phyloP scores from a whole-genome alignment of 2,113 vertebrate species.

The Kryptolebias marmoratus region DNA sequence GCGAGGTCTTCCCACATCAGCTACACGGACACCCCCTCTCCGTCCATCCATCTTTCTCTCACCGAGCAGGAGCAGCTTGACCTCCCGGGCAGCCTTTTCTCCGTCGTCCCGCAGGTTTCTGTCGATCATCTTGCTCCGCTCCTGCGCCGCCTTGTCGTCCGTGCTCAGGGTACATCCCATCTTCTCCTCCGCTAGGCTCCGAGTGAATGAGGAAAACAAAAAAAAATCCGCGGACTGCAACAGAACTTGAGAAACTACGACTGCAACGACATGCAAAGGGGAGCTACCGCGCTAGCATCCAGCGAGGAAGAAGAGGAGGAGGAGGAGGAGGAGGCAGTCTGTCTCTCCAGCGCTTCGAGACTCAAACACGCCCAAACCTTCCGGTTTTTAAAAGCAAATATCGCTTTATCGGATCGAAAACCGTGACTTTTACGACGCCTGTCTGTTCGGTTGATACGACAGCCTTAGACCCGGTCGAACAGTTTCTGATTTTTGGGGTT shows the following conservation, averaged over 20 bases:
- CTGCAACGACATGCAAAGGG: constrained; percentile 55
- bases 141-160: constrained; percentile 96
- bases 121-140: constrained; percentile 98
- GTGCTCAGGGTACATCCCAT: constrained; percentile 98
- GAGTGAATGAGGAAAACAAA: constrained; percentile 10
- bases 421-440: background rate
- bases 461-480: background rate
- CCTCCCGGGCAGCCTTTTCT: constrained; percentile 94
- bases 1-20: constrained; percentile 1
- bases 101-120: constrained; percentile 95
- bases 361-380: constrained; percentile 73
- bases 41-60: constrained; percentile 78
- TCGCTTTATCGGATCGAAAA: background rate
- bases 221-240: constrained; percentile 37
- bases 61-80: constrained; percentile 96
- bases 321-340: constrained; percentile 33
- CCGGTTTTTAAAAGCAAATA: background rate
- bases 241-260: constrained; percentile 56
- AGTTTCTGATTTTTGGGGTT: background rate
- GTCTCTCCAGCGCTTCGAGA: constrained; percentile 42
- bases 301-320: constrained; percentile 39
- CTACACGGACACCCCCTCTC: constrained; percentile 15
- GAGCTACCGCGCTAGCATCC: constrained; percentile 76
- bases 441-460: background rate
- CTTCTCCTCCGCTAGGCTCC: constrained; percentile 58